Percentiles rank a stretch among this genome's conserved stretches.
These are phyloP conservation scores for Callyntrura sp. DNA, from an alignment of 2,888 invertebrate genomes.

Conservation along the genomic window DNA sequence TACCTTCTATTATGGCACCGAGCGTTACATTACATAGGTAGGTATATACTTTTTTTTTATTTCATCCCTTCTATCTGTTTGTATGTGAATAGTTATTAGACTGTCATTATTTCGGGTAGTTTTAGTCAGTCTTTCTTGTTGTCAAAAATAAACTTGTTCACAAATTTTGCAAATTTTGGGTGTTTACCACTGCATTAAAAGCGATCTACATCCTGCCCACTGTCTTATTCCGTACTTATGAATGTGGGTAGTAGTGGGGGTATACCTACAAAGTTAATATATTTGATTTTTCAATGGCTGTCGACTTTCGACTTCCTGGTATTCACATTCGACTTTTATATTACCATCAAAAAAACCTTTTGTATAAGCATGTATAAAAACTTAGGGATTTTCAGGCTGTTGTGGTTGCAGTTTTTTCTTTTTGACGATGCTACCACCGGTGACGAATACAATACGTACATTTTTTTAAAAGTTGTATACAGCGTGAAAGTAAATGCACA, in stretches of 20 bases:
- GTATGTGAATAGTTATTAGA: constrained; percentile 22
- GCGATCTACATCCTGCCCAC: constrained; percentile 37
- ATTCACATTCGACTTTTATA: constrained; percentile 34
- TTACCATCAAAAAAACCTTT: constrained; percentile 18
- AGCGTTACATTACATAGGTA: neutral
- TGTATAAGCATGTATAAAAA: constrained; percentile 46
- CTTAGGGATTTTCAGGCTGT: constrained; percentile 37
- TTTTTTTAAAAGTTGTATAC: neutral
- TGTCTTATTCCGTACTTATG: neutral
- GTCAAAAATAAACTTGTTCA: constrained; percentile 75
- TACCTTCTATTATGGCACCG: neutral
- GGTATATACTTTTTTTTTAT: neutral
- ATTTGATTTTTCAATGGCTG: constrained; percentile 25
- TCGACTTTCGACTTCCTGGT: constrained; percentile 69
- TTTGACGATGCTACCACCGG: constrained; percentile 7
- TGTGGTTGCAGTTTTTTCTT: constrained; percentile 55
- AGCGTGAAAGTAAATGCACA: neutral
- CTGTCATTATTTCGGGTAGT: constrained; percentile 72
- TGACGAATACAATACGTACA: neutral
- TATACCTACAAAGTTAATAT: neutral
- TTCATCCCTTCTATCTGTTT: neutral
- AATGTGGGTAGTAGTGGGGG: too few relatives aligned
- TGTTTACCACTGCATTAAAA: constrained; percentile 52
- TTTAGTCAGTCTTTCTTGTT: constrained; percentile 51
- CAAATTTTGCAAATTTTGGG: constrained; percentile 65